phyloP scores from a whole-genome alignment of 1,140 invertebrate genomes.

The Araneus ventricosus region DNA sequence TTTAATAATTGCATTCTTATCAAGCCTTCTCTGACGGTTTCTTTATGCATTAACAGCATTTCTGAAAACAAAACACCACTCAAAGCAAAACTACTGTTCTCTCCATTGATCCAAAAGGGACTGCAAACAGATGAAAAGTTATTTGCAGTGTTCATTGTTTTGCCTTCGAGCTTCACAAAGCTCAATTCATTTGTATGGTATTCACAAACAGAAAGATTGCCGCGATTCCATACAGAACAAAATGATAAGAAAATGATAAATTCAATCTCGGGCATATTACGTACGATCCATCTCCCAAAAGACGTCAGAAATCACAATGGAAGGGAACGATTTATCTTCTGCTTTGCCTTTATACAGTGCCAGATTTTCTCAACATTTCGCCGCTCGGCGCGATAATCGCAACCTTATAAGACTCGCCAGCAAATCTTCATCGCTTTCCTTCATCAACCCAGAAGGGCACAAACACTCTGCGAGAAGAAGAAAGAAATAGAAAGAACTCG shows the following conservation, averaged over 20 bases:
- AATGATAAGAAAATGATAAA: conserved; percentile 9
- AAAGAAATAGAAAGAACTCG: neutral
- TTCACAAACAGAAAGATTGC: neutral
- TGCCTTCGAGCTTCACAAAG: no score
- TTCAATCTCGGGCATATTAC: neutral
- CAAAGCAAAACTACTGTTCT: no score
- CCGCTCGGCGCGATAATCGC: neutral
- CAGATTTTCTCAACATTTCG: conserved; percentile 3
- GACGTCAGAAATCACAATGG: conserved; percentile 15
- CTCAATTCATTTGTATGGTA: neutral
- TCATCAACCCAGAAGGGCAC: conserved; percentile 16
- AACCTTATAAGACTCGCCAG: neutral
- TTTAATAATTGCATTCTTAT: no score
- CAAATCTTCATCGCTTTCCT: neutral
- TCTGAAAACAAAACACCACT: no score
- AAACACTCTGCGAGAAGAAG: neutral
- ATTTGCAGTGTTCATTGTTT: no score
- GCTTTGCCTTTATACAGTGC: neutral
- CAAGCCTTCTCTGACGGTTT: no score
- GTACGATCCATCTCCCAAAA: neutral
- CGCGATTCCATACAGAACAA: neutral
- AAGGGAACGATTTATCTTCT: neutral
- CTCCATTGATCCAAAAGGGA: no score
- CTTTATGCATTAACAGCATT: no score
- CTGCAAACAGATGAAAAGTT: no score